phyloP scores from a whole-genome alignment of 1,140 invertebrate species.

The Odontomachus brunneus region DNA sequence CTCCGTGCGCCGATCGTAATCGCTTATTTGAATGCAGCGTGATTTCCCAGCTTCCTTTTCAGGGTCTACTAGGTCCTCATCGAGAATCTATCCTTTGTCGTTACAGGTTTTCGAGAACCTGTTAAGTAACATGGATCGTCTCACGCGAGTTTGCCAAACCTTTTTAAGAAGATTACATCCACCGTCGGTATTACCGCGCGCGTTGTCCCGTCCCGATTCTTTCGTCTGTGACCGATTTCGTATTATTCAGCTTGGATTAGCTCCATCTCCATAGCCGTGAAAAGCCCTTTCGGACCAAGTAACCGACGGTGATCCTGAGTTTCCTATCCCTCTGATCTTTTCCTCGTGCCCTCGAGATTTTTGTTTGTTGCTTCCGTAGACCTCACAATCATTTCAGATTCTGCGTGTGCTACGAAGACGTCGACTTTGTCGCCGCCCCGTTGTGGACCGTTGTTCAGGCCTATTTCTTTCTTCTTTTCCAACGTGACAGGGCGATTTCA shows the following conservation, averaged over 20 bases:
- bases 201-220: slow-evolving; percentile 52
- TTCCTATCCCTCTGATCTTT: slow-evolving; percentile 12
- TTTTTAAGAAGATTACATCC: slow-evolving; percentile 77
- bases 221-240: slow-evolving; percentile 70
- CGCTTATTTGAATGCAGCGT: neutral
- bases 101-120: slow-evolving; percentile 24
- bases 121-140: slow-evolving; percentile 40
- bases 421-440: slow-evolving; percentile 57
- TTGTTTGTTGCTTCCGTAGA: slow-evolving; percentile 69
- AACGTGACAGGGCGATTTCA: neutral
- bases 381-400: slow-evolving; percentile 24
- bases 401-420: slow-evolving; percentile 27
- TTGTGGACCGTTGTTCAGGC: neutral
- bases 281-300: slow-evolving; percentile 65
- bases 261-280: slow-evolving; percentile 57
- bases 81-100: neutral
- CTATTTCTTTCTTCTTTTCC: slow-evolving; percentile 33
- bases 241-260: slow-evolving; percentile 71
- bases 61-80: neutral
- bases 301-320: slow-evolving; percentile 35
- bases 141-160: slow-evolving; percentile 55
- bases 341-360: slow-evolving; percentile 8
- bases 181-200: slow-evolving; percentile 35
- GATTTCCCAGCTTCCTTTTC: neutral
- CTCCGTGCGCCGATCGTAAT: neutral